These are phyloP conservation scores for Cichlasoma orientale DNA, from an alignment of 2,797 vertebrate genomes.

Conservation along the genomic window DNA sequence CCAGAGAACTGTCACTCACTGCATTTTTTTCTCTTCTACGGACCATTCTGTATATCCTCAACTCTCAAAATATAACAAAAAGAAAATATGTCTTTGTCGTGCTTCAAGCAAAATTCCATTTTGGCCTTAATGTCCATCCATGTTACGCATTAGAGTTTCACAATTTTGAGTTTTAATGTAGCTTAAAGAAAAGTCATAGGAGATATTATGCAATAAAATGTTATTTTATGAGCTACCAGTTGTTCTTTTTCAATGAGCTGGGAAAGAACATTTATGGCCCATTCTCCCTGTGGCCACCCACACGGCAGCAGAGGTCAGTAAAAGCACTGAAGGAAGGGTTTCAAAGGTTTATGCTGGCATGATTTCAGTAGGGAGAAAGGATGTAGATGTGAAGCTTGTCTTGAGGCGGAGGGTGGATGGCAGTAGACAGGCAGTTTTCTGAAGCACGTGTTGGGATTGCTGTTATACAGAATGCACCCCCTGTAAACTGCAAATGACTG, in stretches of 20 bases:
- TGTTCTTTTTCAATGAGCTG: constrained; percentile 35
- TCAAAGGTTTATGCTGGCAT: constrained; percentile 30
- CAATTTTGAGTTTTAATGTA: background rate
- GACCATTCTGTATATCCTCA: background rate
- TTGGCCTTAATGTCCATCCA: background rate
- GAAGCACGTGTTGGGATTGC: background rate
- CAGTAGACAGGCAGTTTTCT: constrained; percentile 31
- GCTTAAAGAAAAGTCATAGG: background rate
- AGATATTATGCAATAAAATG: background rate
- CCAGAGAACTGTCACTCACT: background rate
- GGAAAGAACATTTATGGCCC: constrained; percentile 33
- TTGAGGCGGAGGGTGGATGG: constrained; percentile 26
- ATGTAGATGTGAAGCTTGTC: constrained; percentile 29
- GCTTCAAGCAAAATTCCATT: background rate
- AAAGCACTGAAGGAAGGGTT: constrained; percentile 29
- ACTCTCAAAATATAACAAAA: background rate
- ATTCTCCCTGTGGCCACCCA: constrained; percentile 38
- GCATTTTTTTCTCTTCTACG: background rate
- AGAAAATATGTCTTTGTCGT: background rate
- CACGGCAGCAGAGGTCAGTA: constrained; percentile 18
- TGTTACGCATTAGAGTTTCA: background rate
- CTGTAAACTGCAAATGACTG: constrained; percentile 1
- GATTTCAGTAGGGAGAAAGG: constrained; percentile 26
- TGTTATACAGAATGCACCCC: background rate
- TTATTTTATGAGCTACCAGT: constrained; percentile 15